Conservation (phyloP, 2,888 invertebrate genomes). For the Dryobota labecula region DNA sequence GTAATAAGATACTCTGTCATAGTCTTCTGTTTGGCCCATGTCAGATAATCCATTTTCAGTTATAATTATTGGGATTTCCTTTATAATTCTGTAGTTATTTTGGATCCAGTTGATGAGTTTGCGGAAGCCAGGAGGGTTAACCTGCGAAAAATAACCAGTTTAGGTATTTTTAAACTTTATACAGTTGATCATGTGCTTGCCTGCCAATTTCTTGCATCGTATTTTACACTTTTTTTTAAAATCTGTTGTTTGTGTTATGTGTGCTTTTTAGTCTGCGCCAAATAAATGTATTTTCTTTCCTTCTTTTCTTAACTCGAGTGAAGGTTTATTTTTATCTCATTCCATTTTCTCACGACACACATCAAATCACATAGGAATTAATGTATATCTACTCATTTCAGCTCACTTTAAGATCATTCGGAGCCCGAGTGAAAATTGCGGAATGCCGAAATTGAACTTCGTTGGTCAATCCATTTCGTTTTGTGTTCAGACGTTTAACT, state of each 20-base stretch:
- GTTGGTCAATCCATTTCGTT: neutral
- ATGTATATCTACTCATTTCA: neutral
- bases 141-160: conserved; percentile 77
- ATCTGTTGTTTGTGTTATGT: no score
- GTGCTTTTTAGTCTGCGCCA: no score
- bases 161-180: neutral
- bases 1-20: conserved; percentile 84
- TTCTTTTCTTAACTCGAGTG: no score
- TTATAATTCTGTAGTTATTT: conserved; percentile 87
- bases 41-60: conserved; percentile 90
- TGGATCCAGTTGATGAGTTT: conserved; percentile 92
- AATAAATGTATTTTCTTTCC: no score
- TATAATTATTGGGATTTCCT: conserved; percentile 85
- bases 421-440: no score
- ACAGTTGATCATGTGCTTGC: no score
- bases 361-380: neutral
- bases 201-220: no score
- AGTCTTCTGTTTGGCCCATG: conserved; percentile 71
- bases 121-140: conserved; percentile 92
- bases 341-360: neutral
- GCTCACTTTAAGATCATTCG: neutral
- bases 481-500: no score
- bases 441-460: neutral
- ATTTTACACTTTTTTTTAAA: no score
- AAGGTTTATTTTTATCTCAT: neutral